These are phyloP conservation scores for Tuta absoluta DNA, from an alignment of 2,888 invertebrate genomes.

Conservation along the genomic window DNA sequence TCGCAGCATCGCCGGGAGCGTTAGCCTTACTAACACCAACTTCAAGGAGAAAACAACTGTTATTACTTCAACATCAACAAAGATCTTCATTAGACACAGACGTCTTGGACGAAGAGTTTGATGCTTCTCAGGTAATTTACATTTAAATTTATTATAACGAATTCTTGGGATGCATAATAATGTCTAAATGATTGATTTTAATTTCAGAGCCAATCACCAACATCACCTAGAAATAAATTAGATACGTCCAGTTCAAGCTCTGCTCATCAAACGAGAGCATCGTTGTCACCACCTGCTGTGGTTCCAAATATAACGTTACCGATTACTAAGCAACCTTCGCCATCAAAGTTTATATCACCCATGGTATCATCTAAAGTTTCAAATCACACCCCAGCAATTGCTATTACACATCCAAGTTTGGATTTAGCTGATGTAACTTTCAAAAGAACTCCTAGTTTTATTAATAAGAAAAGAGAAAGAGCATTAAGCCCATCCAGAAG, in stretches of 20 bases:
- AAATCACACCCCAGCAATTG: slow-evolving; percentile 78
- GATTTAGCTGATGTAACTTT: slow-evolving; percentile 75
- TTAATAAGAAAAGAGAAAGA: slow-evolving; percentile 76
- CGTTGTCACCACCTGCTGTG: slow-evolving; percentile 73
- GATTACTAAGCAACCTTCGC: slow-evolving; percentile 75
- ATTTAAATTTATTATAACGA: slow-evolving; percentile 7
- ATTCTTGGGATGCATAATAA: slow-evolving; percentile 13
- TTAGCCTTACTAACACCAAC: slow-evolving; percentile 87
- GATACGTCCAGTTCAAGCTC: slow-evolving; percentile 68
- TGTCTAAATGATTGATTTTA: not conserved
- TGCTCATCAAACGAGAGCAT: slow-evolving; percentile 58
- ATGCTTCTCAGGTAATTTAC: slow-evolving; percentile 79
- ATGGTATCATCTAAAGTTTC: slow-evolving; percentile 53
- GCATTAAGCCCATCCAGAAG: slow-evolving; percentile 77
- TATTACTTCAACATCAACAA: slow-evolving; percentile 91
- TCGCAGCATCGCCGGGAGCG: slow-evolving; percentile 79
- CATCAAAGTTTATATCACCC: slow-evolving; percentile 62
- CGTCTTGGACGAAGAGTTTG: slow-evolving; percentile 87
- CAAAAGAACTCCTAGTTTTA: slow-evolving; percentile 75
- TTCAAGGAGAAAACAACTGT: slow-evolving; percentile 87
- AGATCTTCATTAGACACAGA: slow-evolving; percentile 93
- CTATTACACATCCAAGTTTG: slow-evolving; percentile 80
- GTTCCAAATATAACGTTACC: slow-evolving; percentile 70
- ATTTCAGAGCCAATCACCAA: slow-evolving; percentile 75
- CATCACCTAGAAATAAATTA: slow-evolving; percentile 77